Percentiles rank a stretch among this genome's conserved stretches.
Evolutionary conservation across 2,113 vertebrate genomes (phyloP).

Genomic region (Heterotis niloticus): DNA sequence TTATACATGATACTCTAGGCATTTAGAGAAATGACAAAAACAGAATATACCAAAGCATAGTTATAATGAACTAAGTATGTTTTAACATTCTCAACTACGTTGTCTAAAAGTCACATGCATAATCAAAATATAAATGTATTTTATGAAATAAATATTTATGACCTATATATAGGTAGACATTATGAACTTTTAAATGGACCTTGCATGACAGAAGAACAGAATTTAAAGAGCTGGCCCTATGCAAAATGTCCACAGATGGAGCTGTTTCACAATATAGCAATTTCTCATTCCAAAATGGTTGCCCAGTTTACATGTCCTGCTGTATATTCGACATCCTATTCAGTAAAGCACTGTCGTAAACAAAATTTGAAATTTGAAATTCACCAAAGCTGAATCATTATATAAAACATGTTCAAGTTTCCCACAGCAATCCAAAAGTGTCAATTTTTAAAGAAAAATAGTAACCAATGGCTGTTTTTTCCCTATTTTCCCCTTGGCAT

Average conservation of each 20-base stretch:
- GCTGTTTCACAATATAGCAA: conserved; percentile 36
- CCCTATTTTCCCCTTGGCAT: conserved; percentile 10
- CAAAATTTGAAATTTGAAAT: no score
- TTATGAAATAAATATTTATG: conserved; percentile 13
- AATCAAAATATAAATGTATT: conserved; percentile 48
- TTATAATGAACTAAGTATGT: neutral
- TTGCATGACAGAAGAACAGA: neutral
- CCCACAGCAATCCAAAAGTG: neutral
- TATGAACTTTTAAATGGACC: neutral
- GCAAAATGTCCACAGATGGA: conserved; percentile 50
- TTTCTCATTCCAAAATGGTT: conserved; percentile 3
- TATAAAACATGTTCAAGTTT: conserved; percentile 4
- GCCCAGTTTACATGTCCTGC: neutral
- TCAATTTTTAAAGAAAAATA: neutral
- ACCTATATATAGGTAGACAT: neutral
- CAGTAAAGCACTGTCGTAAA: neutral
- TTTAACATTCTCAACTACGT: conserved; percentile 6
- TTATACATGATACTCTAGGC: neutral
- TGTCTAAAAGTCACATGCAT: conserved; percentile 40
- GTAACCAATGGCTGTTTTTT: neutral
- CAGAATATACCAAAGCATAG: conserved; percentile 8
- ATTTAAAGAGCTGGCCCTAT: conserved; percentile 30
- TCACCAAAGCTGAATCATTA: neutral
- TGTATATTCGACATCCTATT: neutral
- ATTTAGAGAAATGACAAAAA: neutral